phyloP scores from a whole-genome alignment of 2,113 vertebrate species.

The Passer domesticus region DNA sequence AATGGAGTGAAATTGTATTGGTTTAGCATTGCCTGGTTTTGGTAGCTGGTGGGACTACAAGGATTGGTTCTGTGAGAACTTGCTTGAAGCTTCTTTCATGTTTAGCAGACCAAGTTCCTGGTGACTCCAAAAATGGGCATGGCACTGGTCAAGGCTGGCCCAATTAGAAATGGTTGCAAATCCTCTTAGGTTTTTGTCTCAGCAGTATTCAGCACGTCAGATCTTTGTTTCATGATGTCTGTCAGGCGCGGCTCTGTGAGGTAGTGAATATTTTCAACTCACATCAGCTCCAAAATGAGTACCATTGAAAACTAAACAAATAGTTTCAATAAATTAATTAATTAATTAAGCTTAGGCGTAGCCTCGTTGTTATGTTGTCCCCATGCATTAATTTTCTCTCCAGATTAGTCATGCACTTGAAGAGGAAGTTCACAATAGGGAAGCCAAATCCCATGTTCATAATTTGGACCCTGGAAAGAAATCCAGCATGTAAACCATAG shows the following conservation, averaged over 20 bases:
- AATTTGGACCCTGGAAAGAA: background rate
- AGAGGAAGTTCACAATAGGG: background rate
- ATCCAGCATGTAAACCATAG: background rate
- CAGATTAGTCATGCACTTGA: background rate
- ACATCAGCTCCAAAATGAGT: background rate
- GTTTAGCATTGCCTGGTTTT: background rate
- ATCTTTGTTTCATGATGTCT: background rate
- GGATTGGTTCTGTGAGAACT: background rate
- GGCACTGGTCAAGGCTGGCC: background rate
- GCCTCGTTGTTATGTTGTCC: background rate
- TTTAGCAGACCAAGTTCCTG: background rate
- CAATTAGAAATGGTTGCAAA: background rate
- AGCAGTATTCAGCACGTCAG: background rate
- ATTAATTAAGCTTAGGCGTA: background rate
- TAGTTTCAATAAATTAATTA: background rate
- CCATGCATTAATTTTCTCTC: background rate
- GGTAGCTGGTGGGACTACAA: background rate
- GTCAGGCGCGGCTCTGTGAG: background rate
- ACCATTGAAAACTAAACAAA: background rate
- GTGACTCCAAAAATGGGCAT: background rate
- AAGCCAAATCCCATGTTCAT: background rate
- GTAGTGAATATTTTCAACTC: background rate
- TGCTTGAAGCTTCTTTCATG: background rate
- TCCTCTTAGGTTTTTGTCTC: background rate
- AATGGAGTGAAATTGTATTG: background rate